Percentiles rank a stretch among this genome's conserved stretches.
Conservation (phyloP, 2,113 vertebrate genomes). For the Gasterosteus nipponicus region DNA sequence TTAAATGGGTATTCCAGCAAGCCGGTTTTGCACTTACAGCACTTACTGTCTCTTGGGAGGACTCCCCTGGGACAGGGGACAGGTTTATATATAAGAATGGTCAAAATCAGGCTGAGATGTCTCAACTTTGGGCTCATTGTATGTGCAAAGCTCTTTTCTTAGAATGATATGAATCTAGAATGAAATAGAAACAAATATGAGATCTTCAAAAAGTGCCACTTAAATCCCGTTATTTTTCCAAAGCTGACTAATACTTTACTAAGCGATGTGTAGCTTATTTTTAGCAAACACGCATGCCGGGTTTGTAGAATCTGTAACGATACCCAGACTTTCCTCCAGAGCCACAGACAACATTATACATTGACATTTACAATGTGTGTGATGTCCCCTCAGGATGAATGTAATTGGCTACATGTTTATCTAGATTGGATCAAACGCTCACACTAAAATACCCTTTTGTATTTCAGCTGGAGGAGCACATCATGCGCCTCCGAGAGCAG, state of each 20-base stretch:
- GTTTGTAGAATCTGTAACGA: background rate
- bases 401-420: background rate
- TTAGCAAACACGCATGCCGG: background rate
- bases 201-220: background rate
- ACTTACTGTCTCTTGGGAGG: too few relatives aligned
- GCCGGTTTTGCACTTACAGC: too few relatives aligned
- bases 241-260: background rate
- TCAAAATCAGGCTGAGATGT: background rate
- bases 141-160: background rate
- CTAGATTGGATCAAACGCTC: background rate
- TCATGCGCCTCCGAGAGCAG: slow-evolving; percentile 84
- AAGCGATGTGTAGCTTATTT: background rate
- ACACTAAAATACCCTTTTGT: slow-evolving; percentile 18
- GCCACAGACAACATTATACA: background rate
- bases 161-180: background rate
- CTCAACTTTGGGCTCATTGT: background rate
- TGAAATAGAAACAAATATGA: background rate
- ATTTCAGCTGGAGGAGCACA: slow-evolving; percentile 87
- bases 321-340: background rate
- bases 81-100: background rate
- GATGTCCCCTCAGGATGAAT: background rate
- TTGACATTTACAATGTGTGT: slow-evolving; percentile 3
- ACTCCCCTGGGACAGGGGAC: background rate
- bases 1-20: background rate
- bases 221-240: background rate